Conservation (phyloP, 2,113 vertebrate genomes). For the Cinclus mexicanus region DNA sequence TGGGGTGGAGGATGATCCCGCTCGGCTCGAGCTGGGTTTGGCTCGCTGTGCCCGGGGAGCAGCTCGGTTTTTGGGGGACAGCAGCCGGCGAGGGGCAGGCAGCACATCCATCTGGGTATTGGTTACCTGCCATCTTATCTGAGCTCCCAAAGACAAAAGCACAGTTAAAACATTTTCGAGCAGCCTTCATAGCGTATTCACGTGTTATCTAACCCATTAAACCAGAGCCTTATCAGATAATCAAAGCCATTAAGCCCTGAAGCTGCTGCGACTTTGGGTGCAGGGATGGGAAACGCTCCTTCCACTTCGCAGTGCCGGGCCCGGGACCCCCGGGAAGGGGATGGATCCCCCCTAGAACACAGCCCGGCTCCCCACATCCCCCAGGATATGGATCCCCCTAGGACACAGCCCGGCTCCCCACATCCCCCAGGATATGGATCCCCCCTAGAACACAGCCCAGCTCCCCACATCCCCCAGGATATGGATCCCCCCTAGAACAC, state of each 20-base stretch:
- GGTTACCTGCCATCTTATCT: slow-evolving; percentile 80
- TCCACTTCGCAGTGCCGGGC: not conserved
- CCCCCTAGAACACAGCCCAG: too few species aligned
- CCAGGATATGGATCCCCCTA: too few species aligned
- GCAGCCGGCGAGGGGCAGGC: not conserved
- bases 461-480: not conserved
- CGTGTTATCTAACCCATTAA: slow-evolving; percentile 81
- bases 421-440: too few species aligned
- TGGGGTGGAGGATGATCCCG: too few species aligned
- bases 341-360: not conserved
- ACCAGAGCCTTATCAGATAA: slow-evolving; percentile 74
- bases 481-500: too few species aligned
- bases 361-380: too few species aligned
- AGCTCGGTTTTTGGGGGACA: not conserved
- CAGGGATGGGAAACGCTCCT: slow-evolving; percentile 58
- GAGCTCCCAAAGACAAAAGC: slow-evolving; percentile 72
- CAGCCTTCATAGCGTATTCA: slow-evolving; percentile 74
- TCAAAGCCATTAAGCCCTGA: slow-evolving; percentile 76
- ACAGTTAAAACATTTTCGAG: slow-evolving; percentile 70
- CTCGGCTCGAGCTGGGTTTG: not conserved
- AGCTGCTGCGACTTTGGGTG: slow-evolving; percentile 61
- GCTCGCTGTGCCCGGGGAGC: accelerated
- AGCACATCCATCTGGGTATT: slow-evolving; percentile 26
- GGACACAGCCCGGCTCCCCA: too few species aligned
- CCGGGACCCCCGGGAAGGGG: not conserved